Conservation (phyloP, 92 coral and sea anemone species). For the Montipora capitata region DNA sequence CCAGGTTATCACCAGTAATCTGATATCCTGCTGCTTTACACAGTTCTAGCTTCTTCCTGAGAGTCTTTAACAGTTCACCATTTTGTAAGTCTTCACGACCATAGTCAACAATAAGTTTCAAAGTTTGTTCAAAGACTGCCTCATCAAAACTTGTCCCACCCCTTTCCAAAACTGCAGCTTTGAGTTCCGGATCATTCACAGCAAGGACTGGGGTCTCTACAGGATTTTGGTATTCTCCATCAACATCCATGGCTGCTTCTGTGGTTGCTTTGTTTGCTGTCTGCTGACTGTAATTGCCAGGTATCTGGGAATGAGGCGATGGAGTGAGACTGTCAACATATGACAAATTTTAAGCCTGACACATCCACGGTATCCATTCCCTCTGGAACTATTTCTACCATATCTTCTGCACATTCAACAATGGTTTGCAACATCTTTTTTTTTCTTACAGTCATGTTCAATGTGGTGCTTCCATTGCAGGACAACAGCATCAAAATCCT, state of each 20-base stretch:
- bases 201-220: conserved; percentile 16
- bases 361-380: not conserved
- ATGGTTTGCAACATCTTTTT: conserved; percentile 29
- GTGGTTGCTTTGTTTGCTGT: not conserved
- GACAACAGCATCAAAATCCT: conserved; percentile 42
- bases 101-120: conserved; percentile 25
- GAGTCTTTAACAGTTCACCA: conserved; percentile 20
- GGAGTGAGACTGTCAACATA: not conserved
- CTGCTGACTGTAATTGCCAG: conserved; percentile 7
- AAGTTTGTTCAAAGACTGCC: conserved; percentile 17
- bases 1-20: conserved; percentile 71
- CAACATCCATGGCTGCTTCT: conserved; percentile 8
- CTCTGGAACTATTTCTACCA: conserved; percentile 22
- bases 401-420: conserved; percentile 30
- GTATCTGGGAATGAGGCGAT: not conserved
- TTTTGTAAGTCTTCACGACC: conserved; percentile 30
- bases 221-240: conserved; percentile 10
- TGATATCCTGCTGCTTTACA: conserved; percentile 51
- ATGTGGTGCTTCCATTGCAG: conserved; percentile 12
- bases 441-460: conserved; percentile 37
- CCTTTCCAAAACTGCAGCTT: conserved; percentile 26
- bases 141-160: conserved; percentile 24
- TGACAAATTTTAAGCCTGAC: not conserved
- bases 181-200: conserved; percentile 1
- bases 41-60: conserved; percentile 32